Base-by-base conservation (phyloP, 2,113 vertebrate genomes). In the Lonchura striata region DNA sequence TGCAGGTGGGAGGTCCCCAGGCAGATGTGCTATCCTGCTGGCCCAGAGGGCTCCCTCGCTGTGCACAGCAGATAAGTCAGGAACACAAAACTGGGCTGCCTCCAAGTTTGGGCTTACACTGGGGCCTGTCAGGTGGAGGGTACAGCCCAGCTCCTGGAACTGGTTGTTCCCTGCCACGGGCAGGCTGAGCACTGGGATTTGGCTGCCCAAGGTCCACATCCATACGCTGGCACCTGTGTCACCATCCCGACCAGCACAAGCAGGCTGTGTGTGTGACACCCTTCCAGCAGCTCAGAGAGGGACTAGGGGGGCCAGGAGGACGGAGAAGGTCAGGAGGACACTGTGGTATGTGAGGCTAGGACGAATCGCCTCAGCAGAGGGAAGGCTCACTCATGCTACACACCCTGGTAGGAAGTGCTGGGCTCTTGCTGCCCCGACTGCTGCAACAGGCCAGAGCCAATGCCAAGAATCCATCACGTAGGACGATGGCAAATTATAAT, bases 1-100 rank as follows among this genome's bases (percentile, higher is more conserved):
- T 65, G 82, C 4, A 1, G 46, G 16, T 6, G 1, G 61, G 59
- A 83, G 54, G 25, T 72, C 17, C 18, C 59, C 4, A 2, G 25
- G 30, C 46, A 33, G 8, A 1, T 0, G 6, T 44, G 78, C 44
- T 86, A 39, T 74, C 66, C 70, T 4, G 2, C 65, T 1, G 3
- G 16, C 49, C 49, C 91, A 89, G 69, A 49, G 65, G 16, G 19
- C 1, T 63, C 56, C 27, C 82, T 61, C 12, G 10, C 80, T 72
- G 86, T 22, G 4, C 24, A 33, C 49, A 88, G 35, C 33, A 63
- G 78, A 87, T 89, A 89, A 77, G 10, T 70, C 4, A 61, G 64
- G 69, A 80, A 74, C 15, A 15, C 1, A 9, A 68, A 82, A 46
- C 31, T 33, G 50, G 41, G 50, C 19, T 49, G 19, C 42, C 69